These are phyloP conservation scores for cattle (Bos taurus) DNA, from an alignment of 2,113 vertebrate species.

Conservation along the genomic window ARS-UCD2.0 NC_037350.1:51026001-51026500, in stretches of 20 bases:
- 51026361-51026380: constrained; percentile 70
- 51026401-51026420: constrained; percentile 62
- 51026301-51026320: constrained; percentile 77
- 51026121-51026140: neutral
- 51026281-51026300: constrained; percentile 72
- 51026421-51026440: constrained; percentile 53
- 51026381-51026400: constrained; percentile 58
- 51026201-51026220: constrained; percentile 52
- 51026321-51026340: constrained; percentile 68
- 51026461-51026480: neutral
- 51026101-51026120: neutral
- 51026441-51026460: constrained; percentile 42
- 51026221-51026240: constrained; percentile 64
- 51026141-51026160: neutral
- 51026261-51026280: constrained; percentile 75
- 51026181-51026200: constrained; percentile 56
- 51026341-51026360: constrained; percentile 78
- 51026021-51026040: neutral
- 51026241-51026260: constrained; percentile 73
- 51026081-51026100: neutral
- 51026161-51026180: constrained; percentile 22
- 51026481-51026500: neutral
- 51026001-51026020: neutral
- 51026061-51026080: neutral
- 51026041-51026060: neutral